Base-by-base conservation (phyloP, 2,113 vertebrate genomes). In the Electrona antarctica region DNA sequence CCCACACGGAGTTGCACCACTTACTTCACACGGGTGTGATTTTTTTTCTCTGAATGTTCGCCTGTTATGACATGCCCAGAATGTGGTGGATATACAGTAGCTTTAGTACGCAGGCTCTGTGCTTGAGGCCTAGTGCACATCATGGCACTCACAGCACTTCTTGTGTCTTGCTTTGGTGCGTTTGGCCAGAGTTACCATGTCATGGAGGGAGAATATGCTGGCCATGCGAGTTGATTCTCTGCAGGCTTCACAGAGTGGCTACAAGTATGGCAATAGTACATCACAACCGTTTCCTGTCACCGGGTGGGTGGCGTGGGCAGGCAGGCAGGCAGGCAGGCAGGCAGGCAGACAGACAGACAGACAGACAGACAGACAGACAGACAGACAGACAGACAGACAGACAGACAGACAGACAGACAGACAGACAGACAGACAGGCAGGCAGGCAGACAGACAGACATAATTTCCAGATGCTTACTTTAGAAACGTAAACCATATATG, bases 211-310 rank as follows among this genome's bases (percentile, higher is more conserved):
- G 58, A 98, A 98, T 96, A 98, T 96, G 84, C 91, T 94, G 74
- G 96, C 96, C 0, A 93, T 94, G 85, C 98, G 97, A 0, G 97
- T 97, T 73, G 93, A 91, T 29, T 98, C 96, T 0, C 94, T 93
- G 93, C 97, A 98, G 21, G 92, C 86, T n/a, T 88, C 73, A 0
- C 97, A 98, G 60, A 98, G 92, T 4, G 96, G 95, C 89, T 93
- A 11, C 97, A 98, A 10, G 96, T 98, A 91, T 97, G 97, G 87
- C 97, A 98, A 93, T 95, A 98, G 83, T 93, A 96, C 89, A 95
- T 96, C 90, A 94, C 80, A 66, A 95, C 95, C 6, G 93, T 63
- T 58, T 97, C 95, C 97, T 98, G 83, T 0, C 46, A 11, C 29
- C 29, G 29, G 29, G 29, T 33, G 29, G 29, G 2, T 33, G 29